A percentile compares a stretch with the other conserved stretches of the same genome.
phyloP scores from a whole-genome alignment of 2,797 vertebrate species.

The Artibeus lituratus region DNA sequence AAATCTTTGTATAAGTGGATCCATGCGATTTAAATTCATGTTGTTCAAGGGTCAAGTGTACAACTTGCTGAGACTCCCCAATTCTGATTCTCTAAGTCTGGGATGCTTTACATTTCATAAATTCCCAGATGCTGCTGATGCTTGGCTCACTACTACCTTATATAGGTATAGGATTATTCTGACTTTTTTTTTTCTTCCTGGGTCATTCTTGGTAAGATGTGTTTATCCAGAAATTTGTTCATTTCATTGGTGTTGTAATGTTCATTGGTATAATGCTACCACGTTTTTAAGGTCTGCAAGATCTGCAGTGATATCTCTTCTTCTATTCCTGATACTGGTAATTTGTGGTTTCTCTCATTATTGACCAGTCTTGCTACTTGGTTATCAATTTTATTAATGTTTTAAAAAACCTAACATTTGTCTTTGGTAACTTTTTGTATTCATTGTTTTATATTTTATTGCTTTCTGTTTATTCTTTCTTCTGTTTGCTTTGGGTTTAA shows the following conservation, averaged over 20 bases:
- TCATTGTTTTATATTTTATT: neutral
- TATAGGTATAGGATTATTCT: neutral
- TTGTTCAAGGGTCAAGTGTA: neutral
- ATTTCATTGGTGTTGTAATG: neutral
- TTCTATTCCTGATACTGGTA: neutral
- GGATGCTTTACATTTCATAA: neutral
- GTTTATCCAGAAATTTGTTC: neutral
- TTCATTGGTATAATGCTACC: neutral
- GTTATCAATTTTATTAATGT: neutral
- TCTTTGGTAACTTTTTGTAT: neutral
- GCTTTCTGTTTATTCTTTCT: neutral
- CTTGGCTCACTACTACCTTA: neutral
- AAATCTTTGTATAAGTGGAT: neutral
- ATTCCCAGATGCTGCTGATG: neutral
- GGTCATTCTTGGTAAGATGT: constrained; percentile 5
- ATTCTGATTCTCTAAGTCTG: neutral
- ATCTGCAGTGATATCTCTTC: neutral
- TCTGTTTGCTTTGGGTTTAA: neutral
- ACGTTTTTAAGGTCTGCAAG: neutral
- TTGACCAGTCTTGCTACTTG: neutral
- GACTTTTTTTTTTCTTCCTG: neutral
- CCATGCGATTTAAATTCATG: neutral
- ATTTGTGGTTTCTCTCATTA: neutral
- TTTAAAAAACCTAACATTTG: neutral
- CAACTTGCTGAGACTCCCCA: neutral